Evolutionary conservation across 2,797 vertebrate species (phyloP), one percentile per base, ranked within the genome.

Genomic region (Acanthurus lineatus): DNA sequence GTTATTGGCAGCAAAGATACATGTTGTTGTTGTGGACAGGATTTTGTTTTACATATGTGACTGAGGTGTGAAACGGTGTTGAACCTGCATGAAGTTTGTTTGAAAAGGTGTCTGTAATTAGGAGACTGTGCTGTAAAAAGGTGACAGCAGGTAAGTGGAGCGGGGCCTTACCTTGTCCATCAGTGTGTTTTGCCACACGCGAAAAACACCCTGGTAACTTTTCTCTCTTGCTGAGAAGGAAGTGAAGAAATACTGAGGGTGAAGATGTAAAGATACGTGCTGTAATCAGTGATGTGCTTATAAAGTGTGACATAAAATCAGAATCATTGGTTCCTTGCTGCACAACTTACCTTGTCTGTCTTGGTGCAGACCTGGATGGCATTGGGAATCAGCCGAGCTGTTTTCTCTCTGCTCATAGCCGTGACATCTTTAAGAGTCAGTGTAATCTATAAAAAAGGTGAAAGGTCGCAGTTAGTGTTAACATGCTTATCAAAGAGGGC

Each of bases 171-270:
- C 98, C 96, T 98, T 98, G 73, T 96, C 92, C 91, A 97, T 57
- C 73, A 99, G 91, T 2, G 94, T 91, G 62, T 99, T 98, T 92
- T 99, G 97, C 98, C 98, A 99, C 89, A 98, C 94, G 32, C 96
- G 95, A 86, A 98, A 99, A 87, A 99, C 93, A 73, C 83, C 93
- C 84, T 94, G 94, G 93, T 96, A 99, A 90, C 95, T 98, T 94
- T 97, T 97, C 89, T 99, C 97, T 88, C 97, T 96, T 57, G 96
- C 92, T 44, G 96, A 94, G 91, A 99, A 98, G 22, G 97, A 99
- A 0, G 97, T 96, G 90, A 99, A 97, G 89, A 99, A 98, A 83
- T 96, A 93, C 97, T 99, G 89, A 25, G 12, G 57, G 38, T 2
- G 20, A 56, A 69, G 45, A 67, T 0, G 11, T 4, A 52, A 6